Percentiles rank a stretch among this genome's conserved stretches.
phyloP scores from a whole-genome alignment of 2,888 invertebrate species.

The Dorcus hopei region DNA sequence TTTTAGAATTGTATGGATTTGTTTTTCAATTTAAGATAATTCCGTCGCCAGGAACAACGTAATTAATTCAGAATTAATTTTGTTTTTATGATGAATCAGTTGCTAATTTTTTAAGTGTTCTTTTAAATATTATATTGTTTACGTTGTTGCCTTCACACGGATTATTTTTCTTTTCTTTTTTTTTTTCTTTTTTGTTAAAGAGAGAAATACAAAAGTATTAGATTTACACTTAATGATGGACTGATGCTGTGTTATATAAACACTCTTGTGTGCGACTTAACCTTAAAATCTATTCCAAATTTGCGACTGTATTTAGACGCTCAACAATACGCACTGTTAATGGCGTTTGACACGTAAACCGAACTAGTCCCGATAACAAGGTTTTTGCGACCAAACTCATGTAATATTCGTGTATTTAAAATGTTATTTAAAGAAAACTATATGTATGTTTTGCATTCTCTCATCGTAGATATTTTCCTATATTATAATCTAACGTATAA shows the following conservation, averaged over 20 bases:
- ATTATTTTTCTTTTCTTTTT: not conserved
- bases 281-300: slow-evolving; percentile 26
- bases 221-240: slow-evolving; percentile 3
- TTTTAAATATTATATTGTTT: slow-evolving; percentile 10
- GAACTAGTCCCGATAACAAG: slow-evolving; percentile 43
- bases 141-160: not conserved
- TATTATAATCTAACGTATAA: slow-evolving; percentile 34
- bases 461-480: slow-evolving; percentile 44
- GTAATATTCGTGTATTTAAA: slow-evolving; percentile 25
- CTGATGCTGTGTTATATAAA: slow-evolving; percentile 23
- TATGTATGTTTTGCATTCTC: slow-evolving; percentile 39
- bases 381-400: slow-evolving; percentile 40
- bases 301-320: slow-evolving; percentile 22
- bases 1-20: slow-evolving; percentile 26
- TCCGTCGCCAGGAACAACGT: not conserved
- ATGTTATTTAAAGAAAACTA: slow-evolving; percentile 19
- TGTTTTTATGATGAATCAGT: slow-evolving; percentile 17
- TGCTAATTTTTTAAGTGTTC: slow-evolving; percentile 23
- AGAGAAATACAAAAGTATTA: slow-evolving; percentile 5
- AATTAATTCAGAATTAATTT: not conserved
- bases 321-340: slow-evolving; percentile 22
- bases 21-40: slow-evolving; percentile 10
- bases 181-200: not conserved
- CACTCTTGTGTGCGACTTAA: slow-evolving; percentile 23
- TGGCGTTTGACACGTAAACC: slow-evolving; percentile 36